Conservation (phyloP, 1,140 invertebrate species). For the Ectropis grisescens region DNA sequence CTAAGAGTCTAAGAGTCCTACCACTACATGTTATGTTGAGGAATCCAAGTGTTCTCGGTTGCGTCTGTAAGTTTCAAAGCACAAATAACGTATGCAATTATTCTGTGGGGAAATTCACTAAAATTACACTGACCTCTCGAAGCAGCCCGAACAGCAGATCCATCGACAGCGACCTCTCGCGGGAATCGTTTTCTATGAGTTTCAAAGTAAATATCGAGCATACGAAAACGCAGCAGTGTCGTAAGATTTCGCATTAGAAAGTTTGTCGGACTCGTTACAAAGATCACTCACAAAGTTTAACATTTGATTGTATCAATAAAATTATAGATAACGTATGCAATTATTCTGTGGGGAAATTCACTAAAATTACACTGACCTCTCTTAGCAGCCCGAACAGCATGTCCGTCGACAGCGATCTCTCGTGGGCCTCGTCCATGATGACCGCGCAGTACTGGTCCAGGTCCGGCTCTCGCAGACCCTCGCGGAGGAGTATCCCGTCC, state of each 20-base stretch:
- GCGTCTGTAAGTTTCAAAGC: too few relatives aligned
- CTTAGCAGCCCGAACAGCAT: conserved; percentile 97
- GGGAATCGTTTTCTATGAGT: conserved; percentile 99
- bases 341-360: too few relatives aligned
- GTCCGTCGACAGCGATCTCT: conserved; percentile 97
- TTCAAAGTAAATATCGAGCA: conserved; percentile 95
- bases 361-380: conserved; percentile 87
- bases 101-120: too few relatives aligned
- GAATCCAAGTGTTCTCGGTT: too few relatives aligned
- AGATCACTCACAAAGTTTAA: too few relatives aligned
- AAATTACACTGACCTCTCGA: too few relatives aligned
- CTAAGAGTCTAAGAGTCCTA: too few relatives aligned
- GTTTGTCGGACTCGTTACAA: too few relatives aligned
- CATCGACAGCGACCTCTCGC: conserved; percentile 96
- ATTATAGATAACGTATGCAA: conserved; percentile 93
- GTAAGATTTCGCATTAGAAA: too few relatives aligned
- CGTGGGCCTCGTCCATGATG: conserved; percentile 99
- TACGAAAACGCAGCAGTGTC: conserved; percentile 93
- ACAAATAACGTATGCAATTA: too few relatives aligned
- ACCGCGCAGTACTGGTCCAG: conserved; percentile 96
- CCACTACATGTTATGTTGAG: too few relatives aligned
- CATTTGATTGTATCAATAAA: conserved; percentile 99
- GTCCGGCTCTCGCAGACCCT: conserved; percentile 95
- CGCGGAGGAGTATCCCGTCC: conserved; percentile 96
- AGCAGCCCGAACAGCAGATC: conserved; percentile 98